Base-by-base conservation (phyloP, 35 echinoderm and acorn worm genomes). In the Ophioderma brevispina region DNA sequence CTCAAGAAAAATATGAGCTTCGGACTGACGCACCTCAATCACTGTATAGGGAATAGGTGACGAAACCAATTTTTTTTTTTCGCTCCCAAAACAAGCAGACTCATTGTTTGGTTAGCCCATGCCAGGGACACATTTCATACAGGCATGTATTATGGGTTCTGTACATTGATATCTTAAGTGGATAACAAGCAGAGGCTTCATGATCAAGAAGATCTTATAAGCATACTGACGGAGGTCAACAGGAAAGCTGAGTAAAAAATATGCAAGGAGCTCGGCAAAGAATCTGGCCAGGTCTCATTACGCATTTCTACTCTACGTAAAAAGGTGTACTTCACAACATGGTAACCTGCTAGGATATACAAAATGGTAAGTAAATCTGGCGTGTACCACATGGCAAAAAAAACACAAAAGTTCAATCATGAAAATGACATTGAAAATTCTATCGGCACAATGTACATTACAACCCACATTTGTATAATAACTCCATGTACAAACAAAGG, bases 41-140 rank as follows among this genome's bases (percentile, higher is more conserved):
- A 17, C 41, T 46, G 81, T n/a, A n/a, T n/a, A n/a, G n/a, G n/a
- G 81, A 83, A 28, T 83, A 40, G 81, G 81, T 14, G 31, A 0
- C 0, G 50, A 83, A 46, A 83, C 81, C n/a, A n/a, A n/a, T n/a
- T n/a, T n/a, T n/a, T n/a, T n/a, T n/a, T n/a, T n/a, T n/a, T n/a
- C n/a, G n/a, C 30, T 84, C 34, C 89, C 89, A 0, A 83, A 91
- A 76, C 80, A 91, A 18, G 89, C 89, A 28, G 89, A 91, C 76
- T 91, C 84, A 37, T 36, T 91, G 18, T 63, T 91, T 8, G 81
- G 89, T 32, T 85, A 46, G 82, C 80, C 89, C 89, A 21, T 80
- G 70, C 10, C 89, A 80, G 39, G 89, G 89, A 8, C 75, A 82
- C 50, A 81, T 91, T 6, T 91, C 89, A 34, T 91, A 77, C 35